Conservation (phyloP, 2,888 invertebrate species). For the Miltochrista miniata region DNA sequence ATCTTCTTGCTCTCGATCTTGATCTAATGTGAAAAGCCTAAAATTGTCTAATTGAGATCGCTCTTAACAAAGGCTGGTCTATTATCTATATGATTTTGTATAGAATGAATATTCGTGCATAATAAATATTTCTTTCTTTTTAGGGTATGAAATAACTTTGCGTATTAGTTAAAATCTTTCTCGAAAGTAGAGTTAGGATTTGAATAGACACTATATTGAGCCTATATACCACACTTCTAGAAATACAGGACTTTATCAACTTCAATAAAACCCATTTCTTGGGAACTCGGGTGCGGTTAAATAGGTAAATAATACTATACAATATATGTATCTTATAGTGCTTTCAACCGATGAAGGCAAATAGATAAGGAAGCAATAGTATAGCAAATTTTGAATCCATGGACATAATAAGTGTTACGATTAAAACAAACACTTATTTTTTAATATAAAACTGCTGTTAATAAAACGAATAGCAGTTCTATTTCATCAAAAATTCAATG, state of each 20-base stretch:
- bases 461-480: not conserved
- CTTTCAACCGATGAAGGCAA: constrained; percentile 13
- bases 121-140: too few relatives aligned
- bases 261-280: constrained; percentile 10
- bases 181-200: not conserved
- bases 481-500: not conserved
- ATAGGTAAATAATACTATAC: not conserved
- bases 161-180: too few relatives aligned
- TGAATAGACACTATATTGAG: constrained; percentile 35
- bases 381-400: not conserved
- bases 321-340: constrained; percentile 5
- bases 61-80: too few relatives aligned
- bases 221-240: constrained; percentile 1
- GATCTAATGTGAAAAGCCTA: too few relatives aligned
- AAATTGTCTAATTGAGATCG: not conserved
- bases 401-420: not conserved
- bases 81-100: too few relatives aligned
- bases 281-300: not conserved
- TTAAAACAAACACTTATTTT: too few relatives aligned
- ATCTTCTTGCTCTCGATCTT: too few relatives aligned
- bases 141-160: too few relatives aligned
- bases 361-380: constrained; percentile 7
- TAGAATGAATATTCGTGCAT: too few relatives aligned
- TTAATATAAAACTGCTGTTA: not conserved
- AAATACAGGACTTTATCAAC: constrained; percentile 10